These are phyloP conservation scores for Holocentrus rufus DNA, from an alignment of 2,797 vertebrate species.

Conservation along the genomic window DNA sequence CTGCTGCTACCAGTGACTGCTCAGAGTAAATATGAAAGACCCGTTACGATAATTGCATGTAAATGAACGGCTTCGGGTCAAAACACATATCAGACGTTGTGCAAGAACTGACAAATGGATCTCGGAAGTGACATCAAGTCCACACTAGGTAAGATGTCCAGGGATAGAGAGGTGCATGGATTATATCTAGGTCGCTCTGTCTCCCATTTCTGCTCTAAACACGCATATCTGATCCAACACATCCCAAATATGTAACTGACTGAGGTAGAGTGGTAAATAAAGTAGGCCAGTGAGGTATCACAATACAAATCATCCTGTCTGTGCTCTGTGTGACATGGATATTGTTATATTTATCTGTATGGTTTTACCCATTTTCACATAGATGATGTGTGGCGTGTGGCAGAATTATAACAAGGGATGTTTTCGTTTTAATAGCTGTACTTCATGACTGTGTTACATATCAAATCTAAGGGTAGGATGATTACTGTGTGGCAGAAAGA, in stretches of 20 bases:
- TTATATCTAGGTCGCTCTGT: slow-evolving; percentile 33
- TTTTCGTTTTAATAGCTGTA: neutral
- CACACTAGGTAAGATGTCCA: slow-evolving; percentile 16
- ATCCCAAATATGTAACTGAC: slow-evolving; percentile 20
- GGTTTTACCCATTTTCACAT: neutral
- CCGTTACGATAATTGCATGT: neutral
- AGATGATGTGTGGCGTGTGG: neutral
- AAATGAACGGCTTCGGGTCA: neutral
- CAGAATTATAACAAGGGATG: neutral
- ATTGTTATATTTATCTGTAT: neutral
- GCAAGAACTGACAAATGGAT: neutral
- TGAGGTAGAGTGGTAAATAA: slow-evolving; percentile 38
- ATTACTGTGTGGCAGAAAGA: too few species aligned
- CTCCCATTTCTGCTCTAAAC: slow-evolving; percentile 18
- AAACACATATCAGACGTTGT: neutral
- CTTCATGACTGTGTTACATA: neutral
- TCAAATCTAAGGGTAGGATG: neutral
- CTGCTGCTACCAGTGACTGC: neutral
- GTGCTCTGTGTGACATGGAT: neutral
- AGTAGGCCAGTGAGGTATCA: slow-evolving; percentile 19
- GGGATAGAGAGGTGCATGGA: neutral
- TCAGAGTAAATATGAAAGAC: neutral
- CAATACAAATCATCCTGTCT: slow-evolving; percentile 10
- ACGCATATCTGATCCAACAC: slow-evolving; percentile 4
- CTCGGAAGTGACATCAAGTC: neutral